Evolutionary conservation across 2,113 vertebrate genomes (phyloP).

Genomic region (Vulpes ferrilata): DNA sequence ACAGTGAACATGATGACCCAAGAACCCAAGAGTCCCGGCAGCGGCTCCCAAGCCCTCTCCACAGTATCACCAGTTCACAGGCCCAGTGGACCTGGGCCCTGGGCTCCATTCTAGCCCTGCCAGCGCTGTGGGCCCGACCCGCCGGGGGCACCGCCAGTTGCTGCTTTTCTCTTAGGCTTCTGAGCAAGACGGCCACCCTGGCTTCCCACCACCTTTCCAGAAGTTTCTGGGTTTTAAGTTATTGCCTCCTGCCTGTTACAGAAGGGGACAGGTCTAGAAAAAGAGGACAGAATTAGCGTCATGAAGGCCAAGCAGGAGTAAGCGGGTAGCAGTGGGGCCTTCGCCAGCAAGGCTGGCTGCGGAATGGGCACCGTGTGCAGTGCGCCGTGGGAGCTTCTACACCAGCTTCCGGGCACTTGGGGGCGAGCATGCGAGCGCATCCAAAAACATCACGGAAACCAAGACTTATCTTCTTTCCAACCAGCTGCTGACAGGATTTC

Average conservation of each 20-base stretch:
- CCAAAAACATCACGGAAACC: background rate
- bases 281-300: too few relatives aligned
- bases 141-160: fast-evolving
- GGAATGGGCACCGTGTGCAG: fast-evolving
- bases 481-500: background rate
- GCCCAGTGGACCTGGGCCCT: background rate
- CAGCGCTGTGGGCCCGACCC: fast-evolving
- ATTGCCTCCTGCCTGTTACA: background rate
- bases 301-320: fast-evolving
- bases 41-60: too few relatives aligned
- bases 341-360: fast-evolving
- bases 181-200: fast-evolving
- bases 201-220: fast-evolving
- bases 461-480: fast-evolving
- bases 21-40: background rate
- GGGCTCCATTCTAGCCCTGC: fast-evolving
- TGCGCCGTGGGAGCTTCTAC: fast-evolving
- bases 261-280: background rate
- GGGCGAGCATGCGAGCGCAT: fast-evolving
- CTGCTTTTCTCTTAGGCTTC: background rate
- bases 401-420: fast-evolving
- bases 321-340: fast-evolving
- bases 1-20: fast-evolving
- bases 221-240: background rate
- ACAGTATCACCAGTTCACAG: fast-evolving